Base-by-base conservation (phyloP, 1,140 invertebrate genomes). In the Rhynchophorus ferrugineus region DNA sequence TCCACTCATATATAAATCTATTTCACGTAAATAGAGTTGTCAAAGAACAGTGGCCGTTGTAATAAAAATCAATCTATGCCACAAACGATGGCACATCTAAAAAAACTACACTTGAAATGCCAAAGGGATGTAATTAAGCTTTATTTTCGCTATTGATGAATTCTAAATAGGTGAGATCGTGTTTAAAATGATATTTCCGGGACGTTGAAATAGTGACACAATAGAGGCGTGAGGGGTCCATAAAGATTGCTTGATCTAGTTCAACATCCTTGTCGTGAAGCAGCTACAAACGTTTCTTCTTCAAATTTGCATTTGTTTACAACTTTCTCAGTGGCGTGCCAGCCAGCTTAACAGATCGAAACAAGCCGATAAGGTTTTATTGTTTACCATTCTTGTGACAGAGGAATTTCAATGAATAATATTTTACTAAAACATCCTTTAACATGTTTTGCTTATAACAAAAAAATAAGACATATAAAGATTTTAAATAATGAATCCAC, bases 171-270 rank as follows among this genome's bases (percentile, higher is more conserved):
- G 50, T 33, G 3, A 52, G 44, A 49, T 47, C 51, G 41, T 46
- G 50, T 59, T 54, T 16, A 3, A 54, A 46, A 44, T 14, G 37
- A 51, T 44, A 46, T 50, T 45, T 52, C 44, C 54, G 54, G 50
- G 48, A 56, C 54, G 49, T 19, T 46, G 54, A 36, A 44, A 36
- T 33, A 54, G 44, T 54, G 51, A 54, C 51, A 52, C 53, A 49
- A 55, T 49, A 47, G 33, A 37, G 42, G 53, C 54, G 54, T 56
- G 54, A 56, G 48, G 48, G 35, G 20, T 42, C 54, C 37, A 56
- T 56, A 56, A 56, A 56, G 54, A 56, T 56, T 56, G 39, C 35
- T 43, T n/a, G 44, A 54, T 53, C 50, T 54, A 43, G 18, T 35
- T 54, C 42, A 43, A 49, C 52, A 54, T 54, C 46, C 52, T 43